These are phyloP conservation scores for Muntiacus muntjak DNA, from an alignment of 2,113 vertebrate genomes.

Conservation along the genomic window DNA sequence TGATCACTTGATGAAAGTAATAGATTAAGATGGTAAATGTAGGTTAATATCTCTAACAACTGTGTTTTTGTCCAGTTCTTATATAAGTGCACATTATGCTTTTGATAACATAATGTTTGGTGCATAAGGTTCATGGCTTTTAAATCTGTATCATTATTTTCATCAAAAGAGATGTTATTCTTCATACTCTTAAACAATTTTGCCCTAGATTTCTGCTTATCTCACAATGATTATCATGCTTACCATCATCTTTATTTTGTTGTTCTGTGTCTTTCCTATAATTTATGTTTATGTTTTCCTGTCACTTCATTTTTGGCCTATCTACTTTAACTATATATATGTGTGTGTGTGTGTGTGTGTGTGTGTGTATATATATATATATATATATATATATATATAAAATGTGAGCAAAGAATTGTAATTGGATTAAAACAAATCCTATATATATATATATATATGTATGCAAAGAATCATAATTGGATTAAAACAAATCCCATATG, in stretches of 20 bases:
- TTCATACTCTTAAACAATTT: background rate
- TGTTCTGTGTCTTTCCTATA: background rate
- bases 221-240: background rate
- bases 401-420: background rate
- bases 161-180: background rate
- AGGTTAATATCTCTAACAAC: background rate
- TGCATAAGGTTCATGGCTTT: background rate
- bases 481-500: background rate
- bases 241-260: background rate
- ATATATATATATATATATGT: too few species aligned
- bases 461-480: too few species aligned
- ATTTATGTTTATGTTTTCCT: background rate
- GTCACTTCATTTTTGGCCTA: background rate
- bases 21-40: background rate
- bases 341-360: background rate
- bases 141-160: background rate
- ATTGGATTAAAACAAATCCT: too few species aligned
- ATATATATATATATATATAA: background rate
- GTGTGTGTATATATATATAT: background rate
- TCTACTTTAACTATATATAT: background rate
- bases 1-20: background rate
- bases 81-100: background rate
- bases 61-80: background rate
- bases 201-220: background rate
- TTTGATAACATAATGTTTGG: background rate